Percentiles rank a stretch among this genome's conserved stretches.
phyloP scores from a whole-genome alignment of 2,888 invertebrate genomes.

The Trichogramma dendrolimi region DNA sequence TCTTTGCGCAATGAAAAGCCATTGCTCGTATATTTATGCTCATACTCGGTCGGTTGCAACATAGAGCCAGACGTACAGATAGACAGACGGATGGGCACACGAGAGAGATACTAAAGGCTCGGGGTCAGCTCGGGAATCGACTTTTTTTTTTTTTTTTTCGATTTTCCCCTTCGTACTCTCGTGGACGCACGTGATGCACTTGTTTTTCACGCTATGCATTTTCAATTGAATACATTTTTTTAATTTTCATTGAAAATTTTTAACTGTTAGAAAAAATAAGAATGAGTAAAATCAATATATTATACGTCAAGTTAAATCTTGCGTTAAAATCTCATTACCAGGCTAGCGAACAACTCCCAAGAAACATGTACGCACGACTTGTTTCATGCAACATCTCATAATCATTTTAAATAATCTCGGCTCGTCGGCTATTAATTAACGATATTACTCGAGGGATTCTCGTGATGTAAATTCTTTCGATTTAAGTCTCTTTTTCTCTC shows the following conservation, averaged over 20 bases:
- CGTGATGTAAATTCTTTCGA: slow-evolving; percentile 20
- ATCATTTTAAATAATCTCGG: slow-evolving; percentile 12
- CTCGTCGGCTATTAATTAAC: slow-evolving; percentile 26
- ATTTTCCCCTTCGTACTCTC: too few species aligned
- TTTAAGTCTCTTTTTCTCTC: slow-evolving; percentile 10
- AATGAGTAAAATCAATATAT: too few species aligned
- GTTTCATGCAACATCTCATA: slow-evolving; percentile 14
- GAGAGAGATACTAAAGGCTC: slow-evolving; percentile 43
- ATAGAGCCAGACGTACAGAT: slow-evolving; percentile 31
- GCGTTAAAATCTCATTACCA: background rate
- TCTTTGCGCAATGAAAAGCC: slow-evolving; percentile 45
- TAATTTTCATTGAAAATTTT: too few species aligned
- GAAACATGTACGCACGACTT: background rate
- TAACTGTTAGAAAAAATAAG: too few species aligned
- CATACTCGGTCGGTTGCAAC: slow-evolving; percentile 42
- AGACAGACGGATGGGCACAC: slow-evolving; percentile 38
- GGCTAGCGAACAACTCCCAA: background rate
- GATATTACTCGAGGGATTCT: slow-evolving; percentile 24
- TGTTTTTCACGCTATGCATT: too few species aligned
- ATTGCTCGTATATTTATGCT: slow-evolving; percentile 48
- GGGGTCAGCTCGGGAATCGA: slow-evolving; percentile 37
- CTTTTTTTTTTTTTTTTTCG: too few species aligned
- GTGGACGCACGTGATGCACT: too few species aligned
- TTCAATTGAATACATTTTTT: too few species aligned
- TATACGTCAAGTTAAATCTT: background rate